Conservation (phyloP, 1,140 invertebrate genomes). For the Nephila pilipes region DNA sequence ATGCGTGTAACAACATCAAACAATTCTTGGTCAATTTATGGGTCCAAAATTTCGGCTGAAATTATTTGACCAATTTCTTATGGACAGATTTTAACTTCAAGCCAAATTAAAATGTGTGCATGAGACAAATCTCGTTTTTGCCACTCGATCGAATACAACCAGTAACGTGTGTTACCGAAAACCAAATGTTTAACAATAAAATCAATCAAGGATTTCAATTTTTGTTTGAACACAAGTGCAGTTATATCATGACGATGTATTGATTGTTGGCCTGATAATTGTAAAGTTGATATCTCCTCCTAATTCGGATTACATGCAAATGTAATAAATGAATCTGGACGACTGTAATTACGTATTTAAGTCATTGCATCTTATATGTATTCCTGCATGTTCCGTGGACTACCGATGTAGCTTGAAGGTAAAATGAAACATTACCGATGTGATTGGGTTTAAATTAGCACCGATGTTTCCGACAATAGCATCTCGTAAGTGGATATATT, state of each 20-base stretch:
- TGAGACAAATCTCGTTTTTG: conserved; percentile 43
- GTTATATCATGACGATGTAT: too few relatives aligned
- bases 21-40: conserved; percentile 55
- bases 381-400: too few relatives aligned
- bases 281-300: not conserved
- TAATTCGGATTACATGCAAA: conserved; percentile 58
- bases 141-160: conserved; percentile 40
- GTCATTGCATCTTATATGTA: too few relatives aligned
- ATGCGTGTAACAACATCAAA: conserved; percentile 76
- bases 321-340: too few relatives aligned
- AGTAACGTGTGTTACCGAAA: too few relatives aligned
- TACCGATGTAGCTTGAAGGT: conserved; percentile 79
- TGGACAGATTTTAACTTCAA: conserved; percentile 32
- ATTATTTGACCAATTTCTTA: conserved; percentile 39
- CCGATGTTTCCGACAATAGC: conserved; percentile 44
- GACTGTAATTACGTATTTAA: too few relatives aligned
- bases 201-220: too few relatives aligned
- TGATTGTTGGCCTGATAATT: not conserved
- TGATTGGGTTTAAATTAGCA: conserved; percentile 41
- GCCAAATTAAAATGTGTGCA: conserved; percentile 41
- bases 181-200: too few relatives aligned
- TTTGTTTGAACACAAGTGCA: too few relatives aligned
- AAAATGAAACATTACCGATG: conserved; percentile 48
- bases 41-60: conserved; percentile 76
- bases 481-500: too few relatives aligned